Evolutionary conservation across 2,797 vertebrate genomes (phyloP).

Genomic region (Podarcis lilfordi): DNA sequence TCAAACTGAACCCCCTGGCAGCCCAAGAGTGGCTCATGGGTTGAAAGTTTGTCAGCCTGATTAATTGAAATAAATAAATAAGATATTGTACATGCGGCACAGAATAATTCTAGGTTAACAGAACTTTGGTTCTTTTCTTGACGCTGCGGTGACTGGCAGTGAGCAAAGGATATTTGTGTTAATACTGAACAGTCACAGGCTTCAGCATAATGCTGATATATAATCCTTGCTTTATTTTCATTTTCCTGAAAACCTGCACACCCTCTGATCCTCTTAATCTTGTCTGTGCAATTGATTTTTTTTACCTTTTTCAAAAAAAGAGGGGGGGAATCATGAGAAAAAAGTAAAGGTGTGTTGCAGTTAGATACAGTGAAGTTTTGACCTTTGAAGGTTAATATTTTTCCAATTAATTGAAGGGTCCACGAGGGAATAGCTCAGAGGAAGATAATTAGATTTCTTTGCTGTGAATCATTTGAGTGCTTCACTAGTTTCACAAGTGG

Average conservation of each 20-base stretch:
- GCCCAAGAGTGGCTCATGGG: no score
- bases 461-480: constrained; percentile 22
- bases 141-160: no score
- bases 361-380: constrained; percentile 36
- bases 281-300: neutral
- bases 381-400: constrained; percentile 52
- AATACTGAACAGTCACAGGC: constrained; percentile 21
- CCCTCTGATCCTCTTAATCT: constrained; percentile 9
- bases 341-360: constrained; percentile 6
- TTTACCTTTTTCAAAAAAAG: neutral
- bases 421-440: constrained; percentile 18
- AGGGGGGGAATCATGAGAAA: neutral
- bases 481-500: constrained; percentile 14
- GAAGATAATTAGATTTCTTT: constrained; percentile 39
- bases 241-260: neutral
- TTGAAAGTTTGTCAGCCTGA: no score
- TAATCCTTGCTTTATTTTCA: neutral
- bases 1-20: no score
- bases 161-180: neutral
- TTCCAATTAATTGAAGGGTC: constrained; percentile 44
- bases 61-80: no score
- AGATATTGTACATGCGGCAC: no score
- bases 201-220: constrained; percentile 26
- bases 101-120: no score
- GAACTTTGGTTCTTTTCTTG: no score